Conservation (phyloP, 2,888 invertebrate species). For the Vesta saturnalis region DNA sequence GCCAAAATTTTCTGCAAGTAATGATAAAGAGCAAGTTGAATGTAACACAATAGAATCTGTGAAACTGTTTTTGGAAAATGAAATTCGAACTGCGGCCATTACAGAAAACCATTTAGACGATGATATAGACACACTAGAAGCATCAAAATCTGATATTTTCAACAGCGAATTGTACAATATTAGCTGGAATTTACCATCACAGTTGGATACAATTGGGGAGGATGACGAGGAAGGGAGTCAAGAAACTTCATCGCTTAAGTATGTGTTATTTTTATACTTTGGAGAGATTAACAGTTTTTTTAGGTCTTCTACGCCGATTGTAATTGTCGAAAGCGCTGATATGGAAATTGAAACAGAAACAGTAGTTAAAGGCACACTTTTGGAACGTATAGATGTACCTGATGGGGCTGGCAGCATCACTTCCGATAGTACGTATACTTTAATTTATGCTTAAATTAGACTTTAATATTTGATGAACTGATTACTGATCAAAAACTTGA, state of each 20-base stretch:
- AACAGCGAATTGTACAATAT: constrained; percentile 55
- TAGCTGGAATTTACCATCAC: constrained; percentile 69
- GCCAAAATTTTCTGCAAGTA: constrained; percentile 66
- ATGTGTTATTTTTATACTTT: background rate
- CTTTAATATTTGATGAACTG: background rate
- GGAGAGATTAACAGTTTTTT: background rate
- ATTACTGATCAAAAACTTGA: no score
- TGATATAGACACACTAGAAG: constrained; percentile 25
- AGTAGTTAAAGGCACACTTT: background rate
- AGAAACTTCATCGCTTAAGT: constrained; percentile 23
- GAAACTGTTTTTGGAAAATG: constrained; percentile 56
- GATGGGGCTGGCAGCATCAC: background rate
- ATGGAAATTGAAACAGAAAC: background rate
- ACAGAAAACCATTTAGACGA: background rate
- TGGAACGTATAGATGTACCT: background rate
- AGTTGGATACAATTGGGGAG: constrained; percentile 77
- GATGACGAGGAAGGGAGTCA: constrained; percentile 67
- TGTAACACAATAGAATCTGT: constrained; percentile 60
- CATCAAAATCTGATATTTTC: constrained; percentile 32
- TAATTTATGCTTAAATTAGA: background rate
- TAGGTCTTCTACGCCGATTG: constrained; percentile 16
- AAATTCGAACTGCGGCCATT: constrained; percentile 48
- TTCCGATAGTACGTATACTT: background rate
- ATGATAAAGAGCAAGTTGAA: constrained; percentile 8
- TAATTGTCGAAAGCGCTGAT: constrained; percentile 11